phyloP scores from a whole-genome alignment of 2,797 vertebrate species.

The Chromis chromis region DNA sequence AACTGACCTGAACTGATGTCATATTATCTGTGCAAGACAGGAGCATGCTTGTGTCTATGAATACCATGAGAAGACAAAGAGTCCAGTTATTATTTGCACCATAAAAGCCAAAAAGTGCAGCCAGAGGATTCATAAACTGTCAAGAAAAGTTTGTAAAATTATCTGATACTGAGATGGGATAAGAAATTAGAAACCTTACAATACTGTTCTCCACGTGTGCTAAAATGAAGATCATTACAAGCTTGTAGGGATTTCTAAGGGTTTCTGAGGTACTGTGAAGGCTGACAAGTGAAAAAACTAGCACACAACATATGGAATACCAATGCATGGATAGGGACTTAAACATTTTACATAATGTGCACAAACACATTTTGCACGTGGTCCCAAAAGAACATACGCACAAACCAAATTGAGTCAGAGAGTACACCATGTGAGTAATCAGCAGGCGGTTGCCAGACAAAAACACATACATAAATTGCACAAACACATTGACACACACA shows the following conservation, averaged over 20 bases:
- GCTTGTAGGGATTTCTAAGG: not conserved
- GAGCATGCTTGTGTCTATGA: not conserved
- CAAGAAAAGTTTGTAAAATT: not conserved
- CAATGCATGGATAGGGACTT: not conserved
- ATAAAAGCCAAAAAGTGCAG: not conserved
- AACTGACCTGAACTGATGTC: conserved; percentile 1
- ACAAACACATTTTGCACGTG: not conserved
- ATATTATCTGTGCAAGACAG: conserved; percentile 11
- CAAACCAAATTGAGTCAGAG: not conserved
- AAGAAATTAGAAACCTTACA: not conserved
- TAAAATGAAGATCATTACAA: not conserved
- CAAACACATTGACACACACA: not conserved
- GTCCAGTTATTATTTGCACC: not conserved
- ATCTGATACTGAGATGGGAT: not conserved
- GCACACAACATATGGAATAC: not conserved
- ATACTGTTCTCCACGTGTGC: not conserved
- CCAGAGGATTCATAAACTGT: not conserved
- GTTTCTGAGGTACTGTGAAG: not conserved
- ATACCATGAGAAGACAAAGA: not conserved
- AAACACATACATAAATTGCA: not conserved
- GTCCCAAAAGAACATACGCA: not conserved
- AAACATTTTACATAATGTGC: not conserved
- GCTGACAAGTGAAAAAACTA: not conserved
- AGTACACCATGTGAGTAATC: not conserved
- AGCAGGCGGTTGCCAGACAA: not conserved